Conservation (phyloP, 2,113 vertebrate species). For the Lepus americanus region DNA sequence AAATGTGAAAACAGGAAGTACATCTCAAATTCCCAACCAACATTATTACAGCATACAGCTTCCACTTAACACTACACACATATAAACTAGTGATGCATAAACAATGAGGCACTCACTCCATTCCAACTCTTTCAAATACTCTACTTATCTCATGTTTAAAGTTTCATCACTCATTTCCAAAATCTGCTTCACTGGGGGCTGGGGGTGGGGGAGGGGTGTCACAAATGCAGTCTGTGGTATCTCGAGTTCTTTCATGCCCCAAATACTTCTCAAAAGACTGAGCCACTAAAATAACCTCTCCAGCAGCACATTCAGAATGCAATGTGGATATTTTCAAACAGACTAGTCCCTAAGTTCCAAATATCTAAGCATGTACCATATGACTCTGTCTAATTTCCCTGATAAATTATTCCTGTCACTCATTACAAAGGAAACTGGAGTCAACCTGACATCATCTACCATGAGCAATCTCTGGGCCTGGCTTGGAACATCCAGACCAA, state of each 20-base stretch:
- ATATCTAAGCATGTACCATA: neutral
- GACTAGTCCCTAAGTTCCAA: neutral
- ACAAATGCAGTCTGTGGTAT: neutral
- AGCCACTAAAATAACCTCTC: neutral
- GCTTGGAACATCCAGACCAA: neutral
- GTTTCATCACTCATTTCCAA: neutral
- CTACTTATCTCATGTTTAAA: neutral
- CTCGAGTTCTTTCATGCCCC: neutral
- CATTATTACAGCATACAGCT: neutral
- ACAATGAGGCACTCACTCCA: neutral
- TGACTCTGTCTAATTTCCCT: neutral
- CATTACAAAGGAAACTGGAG: neutral
- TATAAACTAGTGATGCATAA: neutral
- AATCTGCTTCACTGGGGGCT: neutral
- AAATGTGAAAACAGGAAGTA: neutral
- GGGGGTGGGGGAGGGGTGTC: rapidly evolving
- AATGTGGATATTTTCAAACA: neutral
- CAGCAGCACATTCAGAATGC: neutral
- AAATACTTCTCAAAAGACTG: neutral
- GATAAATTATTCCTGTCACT: neutral
- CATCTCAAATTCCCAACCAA: neutral
- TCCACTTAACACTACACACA: neutral
- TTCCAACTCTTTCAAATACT: neutral
- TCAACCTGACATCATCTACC: neutral
- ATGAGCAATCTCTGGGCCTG: neutral